Evolutionary conservation across 2,888 invertebrate species (phyloP), one percentile per base, ranked within the genome.

Genomic region (Mythimna loreyi): DNA sequence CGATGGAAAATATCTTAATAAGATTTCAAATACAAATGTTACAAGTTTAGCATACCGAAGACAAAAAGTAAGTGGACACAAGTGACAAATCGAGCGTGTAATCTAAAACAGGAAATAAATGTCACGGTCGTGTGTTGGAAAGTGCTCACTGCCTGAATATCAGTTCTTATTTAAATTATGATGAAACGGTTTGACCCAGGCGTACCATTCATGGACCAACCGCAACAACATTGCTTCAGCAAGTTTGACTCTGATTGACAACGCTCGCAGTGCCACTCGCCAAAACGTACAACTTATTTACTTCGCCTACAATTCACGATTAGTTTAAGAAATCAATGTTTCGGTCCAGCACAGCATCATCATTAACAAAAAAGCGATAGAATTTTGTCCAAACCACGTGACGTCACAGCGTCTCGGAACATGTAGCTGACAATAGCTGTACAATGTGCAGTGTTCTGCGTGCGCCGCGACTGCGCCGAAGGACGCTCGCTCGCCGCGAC

Each of bases 121-220:
- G 72, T 75, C 72, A 75, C 33, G 72, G 72, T n/a, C 72, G 13
- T 36, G 16, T 25, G 43, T 67, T 67, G 43, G 53, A 72, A 75
- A 72, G 59, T 68, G 47, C 30, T 13, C 3, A n/a, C 16, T 61
- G 21, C 4, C 61, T 61, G 21, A 33, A 36, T 52, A 33, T 36
- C 9, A 28, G 23, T 33, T 21, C 8, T 25, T 33, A 45, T 58
- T 52, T 50, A 16, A 23, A 50, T 45, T 45, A 45, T 45, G 19
- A 45, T 45, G 19, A n/a, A 11, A n/a, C 16, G 50, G 23, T 50
- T 25, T 7, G 13, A 25, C 7, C 13, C 23, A 7, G 16, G n/a
- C 6, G 43, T n/a, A n/a, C 43, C 43, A 43, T 43, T 45, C n/a
- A 45, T n/a, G 43, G 19, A 45, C 19, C 11, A 49, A 16, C 23